Conservation (phyloP, 1,140 invertebrate species). For the Latrodectus geometricus region DNA sequence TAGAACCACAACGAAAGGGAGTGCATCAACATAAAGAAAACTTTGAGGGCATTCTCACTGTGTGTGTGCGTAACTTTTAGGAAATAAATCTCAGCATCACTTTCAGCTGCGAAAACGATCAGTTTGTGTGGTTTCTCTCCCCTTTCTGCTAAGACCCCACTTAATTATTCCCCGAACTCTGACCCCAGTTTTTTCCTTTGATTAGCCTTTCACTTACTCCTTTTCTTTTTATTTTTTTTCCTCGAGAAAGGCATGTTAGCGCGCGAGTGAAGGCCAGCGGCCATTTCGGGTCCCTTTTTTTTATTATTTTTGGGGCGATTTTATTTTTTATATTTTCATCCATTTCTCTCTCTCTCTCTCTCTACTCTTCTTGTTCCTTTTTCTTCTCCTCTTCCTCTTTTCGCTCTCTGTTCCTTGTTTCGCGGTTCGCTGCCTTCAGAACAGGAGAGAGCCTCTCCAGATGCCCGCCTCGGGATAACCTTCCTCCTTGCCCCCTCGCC, state of each 20-base stretch:
- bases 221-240: background rate
- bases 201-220: background rate
- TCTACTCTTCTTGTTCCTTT: background rate
- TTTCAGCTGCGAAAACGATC: background rate
- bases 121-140: background rate
- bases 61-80: no score
- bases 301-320: conserved; percentile 30
- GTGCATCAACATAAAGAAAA: no score
- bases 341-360: conserved; percentile 36
- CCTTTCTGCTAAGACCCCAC: background rate
- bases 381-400: conserved; percentile 17
- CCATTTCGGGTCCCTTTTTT: conserved; percentile 24
- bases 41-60: no score
- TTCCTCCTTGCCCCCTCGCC: conserved; percentile 4
- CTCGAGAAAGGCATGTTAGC: no score
- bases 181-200: background rate
- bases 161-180: conserved; percentile 35
- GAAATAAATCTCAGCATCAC: background rate
- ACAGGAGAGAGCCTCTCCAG: conserved; percentile 52
- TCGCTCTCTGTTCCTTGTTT: conserved; percentile 55
- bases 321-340: conserved; percentile 54
- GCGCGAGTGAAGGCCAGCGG: conserved; percentile 28
- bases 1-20: no score
- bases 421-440: conserved; percentile 56
- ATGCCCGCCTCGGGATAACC: conserved; percentile 52